Base-by-base conservation (phyloP, 92 coral and sea anemone species). In the Porites divaricata region DNA sequence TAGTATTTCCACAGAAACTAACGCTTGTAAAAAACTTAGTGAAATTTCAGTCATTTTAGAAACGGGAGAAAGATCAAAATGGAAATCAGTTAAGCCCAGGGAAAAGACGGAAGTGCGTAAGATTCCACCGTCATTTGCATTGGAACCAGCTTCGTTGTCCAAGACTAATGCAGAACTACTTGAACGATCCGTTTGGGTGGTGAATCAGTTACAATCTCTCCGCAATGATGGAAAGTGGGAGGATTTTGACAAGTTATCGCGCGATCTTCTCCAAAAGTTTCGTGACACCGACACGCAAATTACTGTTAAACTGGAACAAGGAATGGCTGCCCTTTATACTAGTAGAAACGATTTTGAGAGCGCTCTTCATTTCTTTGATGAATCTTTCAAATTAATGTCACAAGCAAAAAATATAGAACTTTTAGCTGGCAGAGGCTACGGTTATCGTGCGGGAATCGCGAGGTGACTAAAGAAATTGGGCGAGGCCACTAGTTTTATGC, bases 151-250 rank as follows among this genome's bases (percentile, higher is more conserved):
- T 1, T 22, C 79, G 21, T 89, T 74, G 8, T 85, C 89, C 8
- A 48, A 70, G 26, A 17, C 68, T 9, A 13, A 17, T 67, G n/a
- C 25, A n/a, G 69, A 74, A 23, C 81, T 85, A 14, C 65, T 21
- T 67, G 20, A 68, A 35, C 70, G 64, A 19, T 89, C 92, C 8
- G 22, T 48, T 23, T 75, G 64, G 78, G 80, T 92, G 23, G 84
- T 92, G 91, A 87, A 54, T 25, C 67, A 84, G 62, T 70, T 92
- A 8, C 95, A 92, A 28, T 69, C 67, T 14, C 86, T 74, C 52
- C 90, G 93, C 49, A 91, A 92, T 68, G 84, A 92, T 24, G 95
- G 89, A 7, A 63, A 68, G 58, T 92, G 95, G 95, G 85, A 16
- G 23, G 69, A 74, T 25, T 92, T 90, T 68, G 76, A 87, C 54